Evolutionary conservation across 2,797 vertebrate genomes (phyloP).

Genomic region (Salarias fasciatus): DNA sequence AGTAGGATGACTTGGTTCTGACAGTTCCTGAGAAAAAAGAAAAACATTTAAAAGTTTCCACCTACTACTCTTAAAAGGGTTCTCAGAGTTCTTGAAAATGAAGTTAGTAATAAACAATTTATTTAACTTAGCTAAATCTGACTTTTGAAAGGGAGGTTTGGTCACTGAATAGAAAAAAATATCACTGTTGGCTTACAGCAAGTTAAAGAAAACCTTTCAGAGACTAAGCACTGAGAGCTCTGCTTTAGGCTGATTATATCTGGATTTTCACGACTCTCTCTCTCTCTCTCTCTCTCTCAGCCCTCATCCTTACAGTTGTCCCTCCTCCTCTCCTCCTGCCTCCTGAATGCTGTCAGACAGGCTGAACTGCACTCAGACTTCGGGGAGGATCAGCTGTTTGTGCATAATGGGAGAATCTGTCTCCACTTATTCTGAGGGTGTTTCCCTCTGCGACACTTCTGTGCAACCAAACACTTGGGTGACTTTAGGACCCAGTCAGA

Average conservation of each 20-base stretch:
- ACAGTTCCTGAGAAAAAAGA: too few species aligned
- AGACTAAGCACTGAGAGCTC: not conserved
- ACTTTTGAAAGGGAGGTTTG: too few species aligned
- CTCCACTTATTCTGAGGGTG: slow-evolving; percentile 23
- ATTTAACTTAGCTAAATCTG: too few species aligned
- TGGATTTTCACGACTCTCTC: slow-evolving; percentile 18
- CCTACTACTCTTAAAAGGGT: too few species aligned
- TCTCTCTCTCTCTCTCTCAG: slow-evolving; percentile 31
- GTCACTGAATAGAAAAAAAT: not conserved
- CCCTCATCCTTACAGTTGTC: slow-evolving; percentile 17
- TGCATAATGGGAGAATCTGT: not conserved
- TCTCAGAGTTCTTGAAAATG: too few species aligned
- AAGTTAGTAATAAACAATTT: too few species aligned
- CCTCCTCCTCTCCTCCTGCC: slow-evolving; percentile 23
- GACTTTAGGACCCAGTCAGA: slow-evolving; percentile 82
- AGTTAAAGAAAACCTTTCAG: not conserved
- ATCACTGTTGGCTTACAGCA: not conserved
- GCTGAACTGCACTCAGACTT: slow-evolving; percentile 34
- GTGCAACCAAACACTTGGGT: slow-evolving; percentile 47
- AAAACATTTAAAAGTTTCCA: too few species aligned
- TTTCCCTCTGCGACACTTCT: slow-evolving; percentile 20
- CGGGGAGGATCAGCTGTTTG: slow-evolving; percentile 33
- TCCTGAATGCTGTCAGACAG: slow-evolving; percentile 67
- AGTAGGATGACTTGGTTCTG: too few species aligned
- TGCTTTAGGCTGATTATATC: slow-evolving; percentile 16